These are phyloP conservation scores for Cephus cinctus DNA, from an alignment of 1,140 invertebrate species.

Conservation along the genomic window DNA sequence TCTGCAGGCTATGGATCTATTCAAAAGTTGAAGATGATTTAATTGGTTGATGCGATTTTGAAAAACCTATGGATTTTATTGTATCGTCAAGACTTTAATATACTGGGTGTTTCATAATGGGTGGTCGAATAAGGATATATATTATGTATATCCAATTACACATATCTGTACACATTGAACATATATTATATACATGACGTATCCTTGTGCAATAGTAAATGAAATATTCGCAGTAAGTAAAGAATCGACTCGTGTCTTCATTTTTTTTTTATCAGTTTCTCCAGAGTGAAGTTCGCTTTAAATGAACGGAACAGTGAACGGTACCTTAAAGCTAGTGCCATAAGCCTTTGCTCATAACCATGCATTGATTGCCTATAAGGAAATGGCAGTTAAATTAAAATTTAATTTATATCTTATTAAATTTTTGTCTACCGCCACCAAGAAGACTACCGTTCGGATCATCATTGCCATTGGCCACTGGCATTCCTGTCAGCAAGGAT, in stretches of 20 bases:
- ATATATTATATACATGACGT: too few species aligned
- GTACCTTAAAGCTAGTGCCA: not conserved
- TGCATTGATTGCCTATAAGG: slow-evolving; percentile 41
- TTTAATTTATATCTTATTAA: slow-evolving; percentile 47
- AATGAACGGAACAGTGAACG: not conserved
- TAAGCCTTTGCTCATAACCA: slow-evolving; percentile 19
- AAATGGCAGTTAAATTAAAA: slow-evolving; percentile 33
- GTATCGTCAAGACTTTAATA: not conserved
- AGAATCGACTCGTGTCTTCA: too few species aligned
- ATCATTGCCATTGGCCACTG: slow-evolving; percentile 19
- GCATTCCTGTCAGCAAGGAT: slow-evolving; percentile 24
- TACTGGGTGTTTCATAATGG: not conserved
- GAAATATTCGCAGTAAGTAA: too few species aligned
- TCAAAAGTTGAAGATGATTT: too few species aligned
- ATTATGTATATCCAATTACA: not conserved
- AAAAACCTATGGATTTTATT: too few species aligned
- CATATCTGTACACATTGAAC: not conserved
- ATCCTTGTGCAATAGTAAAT: too few species aligned
- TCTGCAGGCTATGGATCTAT: too few species aligned
- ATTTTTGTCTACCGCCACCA: slow-evolving; percentile 25
- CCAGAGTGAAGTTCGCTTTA: too few species aligned
- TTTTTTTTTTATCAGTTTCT: too few species aligned
- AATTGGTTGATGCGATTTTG: too few species aligned
- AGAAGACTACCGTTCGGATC: not conserved
- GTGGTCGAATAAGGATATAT: not conserved